Percentiles rank a stretch among this genome's conserved stretches.
Conservation (phyloP, 2,888 invertebrate genomes). For the Leucophenga maculata region DNA sequence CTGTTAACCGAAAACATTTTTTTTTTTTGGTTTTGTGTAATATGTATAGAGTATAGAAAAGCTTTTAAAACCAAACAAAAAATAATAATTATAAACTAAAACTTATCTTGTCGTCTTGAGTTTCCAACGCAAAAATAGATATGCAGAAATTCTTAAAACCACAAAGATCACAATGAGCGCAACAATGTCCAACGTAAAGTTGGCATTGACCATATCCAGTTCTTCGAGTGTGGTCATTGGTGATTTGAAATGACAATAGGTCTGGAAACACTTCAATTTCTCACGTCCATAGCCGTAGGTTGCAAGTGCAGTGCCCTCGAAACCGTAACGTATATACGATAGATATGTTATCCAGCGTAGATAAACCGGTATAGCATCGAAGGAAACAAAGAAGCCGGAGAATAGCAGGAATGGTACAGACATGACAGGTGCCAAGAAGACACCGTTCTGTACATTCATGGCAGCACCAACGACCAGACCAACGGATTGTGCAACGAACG, state of each 20-base stretch:
- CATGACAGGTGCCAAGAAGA: conserved; percentile 96
- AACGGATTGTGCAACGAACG: conserved; percentile 95
- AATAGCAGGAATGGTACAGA: conserved; percentile 95
- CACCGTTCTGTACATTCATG: conserved; percentile 96
- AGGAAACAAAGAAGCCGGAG: conserved; percentile 97
- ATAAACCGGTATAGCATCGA: conserved; percentile 95
- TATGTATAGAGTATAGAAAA: conserved; percentile 43
- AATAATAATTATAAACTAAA: conserved; percentile 23
- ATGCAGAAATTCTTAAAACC: conserved; percentile 85
- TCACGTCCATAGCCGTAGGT: conserved; percentile 90
- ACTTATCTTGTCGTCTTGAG: conserved; percentile 83
- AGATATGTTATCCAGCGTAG: conserved; percentile 95
- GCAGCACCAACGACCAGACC: conserved; percentile 96
- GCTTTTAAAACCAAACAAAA: conserved; percentile 52
- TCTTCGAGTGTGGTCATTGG: conserved; percentile 88
- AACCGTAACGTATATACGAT: conserved; percentile 95
- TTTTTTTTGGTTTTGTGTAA: conserved; percentile 9
- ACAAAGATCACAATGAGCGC: conserved; percentile 86
- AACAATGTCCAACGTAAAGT: conserved; percentile 84
- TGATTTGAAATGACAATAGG: conserved; percentile 90
- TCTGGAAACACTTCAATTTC: conserved; percentile 85
- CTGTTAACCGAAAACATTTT: conserved; percentile 35
- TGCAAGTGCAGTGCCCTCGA: conserved; percentile 93
- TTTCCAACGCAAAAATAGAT: conserved; percentile 90
- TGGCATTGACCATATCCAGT: conserved; percentile 87